Evolutionary conservation across 2,797 vertebrate species (phyloP), one percentile per base, ranked within the genome.

Genomic region (Huso huso): DNA sequence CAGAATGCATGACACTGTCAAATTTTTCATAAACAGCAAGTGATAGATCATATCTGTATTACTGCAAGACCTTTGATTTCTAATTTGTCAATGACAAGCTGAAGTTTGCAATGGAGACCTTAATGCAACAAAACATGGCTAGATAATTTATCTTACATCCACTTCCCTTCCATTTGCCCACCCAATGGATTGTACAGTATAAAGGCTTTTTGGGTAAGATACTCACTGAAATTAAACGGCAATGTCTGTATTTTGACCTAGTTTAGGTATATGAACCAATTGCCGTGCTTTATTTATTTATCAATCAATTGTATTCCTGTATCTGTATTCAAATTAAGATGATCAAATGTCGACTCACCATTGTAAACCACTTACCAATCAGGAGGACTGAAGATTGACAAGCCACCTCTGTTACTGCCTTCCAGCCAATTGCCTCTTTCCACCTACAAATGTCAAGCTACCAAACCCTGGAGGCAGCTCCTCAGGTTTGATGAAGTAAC

Each of bases 21-120:
- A 48, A 60, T 49, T 11, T 48, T 60, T 69, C 64, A 65, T 73
- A 68, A 73, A 76, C 73, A 63, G 63, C 49, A 37, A 18, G 69
- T 49, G 4, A 61, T 64, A 59, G 49, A 51, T 65, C 51, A 68
- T 49, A 10, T 53, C 15, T 50, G 8, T 11, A 57, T 60, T 61
- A 49, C 48, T 48, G 6, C 6, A 8, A 52, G 11, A 49, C 1
- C 55, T 12, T n/a, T 4, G 53, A 8, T 58, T 58, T 11, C 9
- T 58, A 58, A 58, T 11, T 37, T 48, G 51, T 59, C 53, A 66
- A 9, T 48, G 7, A 23, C 7, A 48, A 7, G 5, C 64, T 37
- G 51, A 65, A 18, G 15, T 1, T 48, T 23, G 9, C 53, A 48
- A 6, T 12, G 6, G 13, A 37, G 64, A 18, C 64, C 52, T 23